A percentile compares a stretch with the other conserved stretches of the same genome.
phyloP scores from a whole-genome alignment of 2,113 vertebrate species.

The Daboia siamensis region DNA sequence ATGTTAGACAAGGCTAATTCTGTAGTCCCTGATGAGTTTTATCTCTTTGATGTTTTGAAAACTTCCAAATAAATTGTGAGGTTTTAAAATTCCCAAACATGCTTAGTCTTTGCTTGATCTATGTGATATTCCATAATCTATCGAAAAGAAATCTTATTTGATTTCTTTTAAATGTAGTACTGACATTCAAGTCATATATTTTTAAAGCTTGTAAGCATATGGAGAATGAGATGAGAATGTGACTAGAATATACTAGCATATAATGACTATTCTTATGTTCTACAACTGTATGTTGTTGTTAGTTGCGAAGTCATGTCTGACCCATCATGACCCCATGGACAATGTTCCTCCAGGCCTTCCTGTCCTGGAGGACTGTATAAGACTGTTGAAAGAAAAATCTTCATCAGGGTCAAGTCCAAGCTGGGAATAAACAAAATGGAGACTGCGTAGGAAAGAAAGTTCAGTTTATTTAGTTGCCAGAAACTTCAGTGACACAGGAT shows the following conservation, averaged over 20 bases:
- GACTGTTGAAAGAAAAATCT: no score
- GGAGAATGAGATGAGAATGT: background rate
- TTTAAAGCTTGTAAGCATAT: background rate
- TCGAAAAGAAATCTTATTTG: background rate
- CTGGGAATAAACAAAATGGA: no score
- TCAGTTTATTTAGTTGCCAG: no score
- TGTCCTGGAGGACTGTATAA: background rate
- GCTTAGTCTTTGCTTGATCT: background rate
- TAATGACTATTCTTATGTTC: background rate
- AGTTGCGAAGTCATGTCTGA: no score
- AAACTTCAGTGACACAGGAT: no score
- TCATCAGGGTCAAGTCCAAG: no score
- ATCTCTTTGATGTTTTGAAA: background rate
- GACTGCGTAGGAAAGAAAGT: no score
- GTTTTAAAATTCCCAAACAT: rapidly evolving
- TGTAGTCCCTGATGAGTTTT: background rate
- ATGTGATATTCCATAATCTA: background rate
- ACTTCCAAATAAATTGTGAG: constrained; percentile 5
- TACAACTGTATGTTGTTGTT: background rate
- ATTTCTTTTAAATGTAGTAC: background rate
- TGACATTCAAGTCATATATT: background rate
- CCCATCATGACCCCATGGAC: no score
- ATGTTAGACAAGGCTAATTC: background rate
- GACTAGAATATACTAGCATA: background rate
- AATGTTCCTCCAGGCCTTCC: no score